Evolutionary conservation across 2,113 vertebrate genomes (phyloP).

Genomic region (Osmerus mordax): DNA sequence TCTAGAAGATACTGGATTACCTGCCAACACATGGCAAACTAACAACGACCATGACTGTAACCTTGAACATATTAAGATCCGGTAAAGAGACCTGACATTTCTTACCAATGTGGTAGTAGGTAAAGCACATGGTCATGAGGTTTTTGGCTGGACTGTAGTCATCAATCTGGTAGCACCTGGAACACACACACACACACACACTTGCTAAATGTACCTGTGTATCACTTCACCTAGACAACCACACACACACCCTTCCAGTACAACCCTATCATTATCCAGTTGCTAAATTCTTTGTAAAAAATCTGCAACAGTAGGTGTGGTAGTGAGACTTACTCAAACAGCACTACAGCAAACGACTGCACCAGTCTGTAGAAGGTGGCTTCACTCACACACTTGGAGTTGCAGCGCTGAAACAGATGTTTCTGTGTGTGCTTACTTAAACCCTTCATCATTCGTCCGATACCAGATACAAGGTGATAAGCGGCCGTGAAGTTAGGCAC

Average conservation of each 20-base stretch:
- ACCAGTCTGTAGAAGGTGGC: slow-evolving; percentile 96
- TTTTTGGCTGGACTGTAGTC: slow-evolving; percentile 96
- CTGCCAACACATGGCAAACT: too few relatives aligned
- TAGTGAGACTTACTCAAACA: slow-evolving; percentile 92
- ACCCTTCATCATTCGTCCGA: too few relatives aligned
- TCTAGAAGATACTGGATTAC: too few relatives aligned
- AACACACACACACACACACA: background rate
- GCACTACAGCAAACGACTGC: slow-evolving; percentile 93
- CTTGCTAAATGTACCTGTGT: background rate
- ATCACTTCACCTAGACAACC: too few relatives aligned
- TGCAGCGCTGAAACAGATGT: slow-evolving; percentile 84
- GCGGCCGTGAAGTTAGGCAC: too few relatives aligned
- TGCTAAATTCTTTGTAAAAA: background rate
- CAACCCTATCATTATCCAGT: too few relatives aligned
- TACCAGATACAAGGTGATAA: too few relatives aligned
- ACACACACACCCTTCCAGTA: too few relatives aligned
- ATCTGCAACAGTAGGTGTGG: background rate
- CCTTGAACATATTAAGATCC: too few relatives aligned
- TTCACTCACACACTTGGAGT: slow-evolving; percentile 92
- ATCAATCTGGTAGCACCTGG: slow-evolving; percentile 94
- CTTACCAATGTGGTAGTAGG: slow-evolving; percentile 91
- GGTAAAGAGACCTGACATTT: background rate
- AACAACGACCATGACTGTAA: too few relatives aligned
- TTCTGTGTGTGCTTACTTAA: too few relatives aligned
- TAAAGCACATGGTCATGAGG: slow-evolving; percentile 99